Evolutionary conservation across 1,140 invertebrate genomes (phyloP).

Genomic region (Kradibia gibbosae): DNA sequence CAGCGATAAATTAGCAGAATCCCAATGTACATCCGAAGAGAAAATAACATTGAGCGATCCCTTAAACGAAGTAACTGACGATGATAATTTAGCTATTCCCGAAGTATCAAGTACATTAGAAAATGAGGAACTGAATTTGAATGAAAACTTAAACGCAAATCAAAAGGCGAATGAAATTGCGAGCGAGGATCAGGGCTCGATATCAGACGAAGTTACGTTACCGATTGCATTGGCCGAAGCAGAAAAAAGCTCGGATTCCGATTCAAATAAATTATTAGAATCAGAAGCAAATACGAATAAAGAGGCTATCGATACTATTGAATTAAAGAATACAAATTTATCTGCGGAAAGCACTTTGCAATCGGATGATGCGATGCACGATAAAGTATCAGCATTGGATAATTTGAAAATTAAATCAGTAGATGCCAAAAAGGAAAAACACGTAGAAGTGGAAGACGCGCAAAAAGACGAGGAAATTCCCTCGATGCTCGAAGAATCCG

Average conservation of each 20-base stretch:
- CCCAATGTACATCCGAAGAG: neutral
- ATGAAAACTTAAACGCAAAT: conserved; percentile 6
- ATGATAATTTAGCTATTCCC: neutral
- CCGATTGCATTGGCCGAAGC: neutral
- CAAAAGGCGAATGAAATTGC: conserved; percentile 12
- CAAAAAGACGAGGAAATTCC: conserved; percentile 29
- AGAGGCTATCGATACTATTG: conserved; percentile 8
- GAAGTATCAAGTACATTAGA: neutral
- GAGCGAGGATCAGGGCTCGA: neutral
- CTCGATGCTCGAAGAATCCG: conserved; percentile 25
- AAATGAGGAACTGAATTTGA: neutral
- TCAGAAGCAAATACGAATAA: conserved; percentile 8
- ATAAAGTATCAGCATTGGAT: conserved; percentile 5
- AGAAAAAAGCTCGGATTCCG: conserved; percentile 41
- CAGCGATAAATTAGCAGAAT: neutral
- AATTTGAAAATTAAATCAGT: neutral
- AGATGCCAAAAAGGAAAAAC: conserved; percentile 12
- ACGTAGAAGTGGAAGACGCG: conserved; percentile 16
- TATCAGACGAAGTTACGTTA: neutral
- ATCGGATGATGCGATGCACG: conserved; percentile 44
- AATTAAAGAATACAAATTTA: conserved; percentile 40
- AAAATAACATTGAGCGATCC: neutral
- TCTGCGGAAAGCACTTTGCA: neutral
- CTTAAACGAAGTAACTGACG: conserved; percentile 1
- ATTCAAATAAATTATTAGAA: conserved; percentile 50